Base-by-base conservation (phyloP, 2,888 invertebrate species). In the Cremastinae sp. region DNA sequence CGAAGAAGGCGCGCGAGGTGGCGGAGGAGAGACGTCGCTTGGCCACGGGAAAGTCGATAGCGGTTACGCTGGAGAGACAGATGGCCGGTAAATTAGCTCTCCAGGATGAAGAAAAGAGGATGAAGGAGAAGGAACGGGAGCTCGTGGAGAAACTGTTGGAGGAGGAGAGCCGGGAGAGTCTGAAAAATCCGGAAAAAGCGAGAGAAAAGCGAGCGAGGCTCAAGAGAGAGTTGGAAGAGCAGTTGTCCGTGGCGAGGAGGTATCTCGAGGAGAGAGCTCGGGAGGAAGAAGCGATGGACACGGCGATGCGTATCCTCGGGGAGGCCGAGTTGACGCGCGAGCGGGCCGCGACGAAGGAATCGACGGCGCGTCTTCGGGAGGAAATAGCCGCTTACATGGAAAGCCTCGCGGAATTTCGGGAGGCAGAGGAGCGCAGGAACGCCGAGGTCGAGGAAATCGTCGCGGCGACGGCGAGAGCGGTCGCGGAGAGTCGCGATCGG, bases 151-250 rank as follows among this genome's bases (percentile, higher is more conserved):
- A 68, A 28, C 38, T 85, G 2, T 77, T 75, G 78, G 82, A 85
- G 38, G 73, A 74, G 4, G 56, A 82, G 9, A 83, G 78, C 7
- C 45, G 75, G 2, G 87, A 86, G 41, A 85, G 83, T 64, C 56
- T 78, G 22, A 59, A 34, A 16, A 81, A 80, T 14, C 74, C 82
- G 20, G 83, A 83, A 14, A 75, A 45, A 22, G 83, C 83, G 53
- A 80, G 75, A 3, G 66, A 74, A 34, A 81, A 84, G 38, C 79
- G 85, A 20, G 78, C 75, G 9, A 74, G 68, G 14, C 64, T 86
- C 75, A 84, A 82, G 69, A 77, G 45, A 20, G 87, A 86, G 20
- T 73, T 88, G 45, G 84, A 86, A 66, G 85, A 85, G 14, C 88
- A 87, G 61, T 77, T 86, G 47, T 61, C 79, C 56, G 61, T 49